Evolutionary conservation across 1,140 invertebrate species (phyloP).

Genomic region (Agrypnia vestita): DNA sequence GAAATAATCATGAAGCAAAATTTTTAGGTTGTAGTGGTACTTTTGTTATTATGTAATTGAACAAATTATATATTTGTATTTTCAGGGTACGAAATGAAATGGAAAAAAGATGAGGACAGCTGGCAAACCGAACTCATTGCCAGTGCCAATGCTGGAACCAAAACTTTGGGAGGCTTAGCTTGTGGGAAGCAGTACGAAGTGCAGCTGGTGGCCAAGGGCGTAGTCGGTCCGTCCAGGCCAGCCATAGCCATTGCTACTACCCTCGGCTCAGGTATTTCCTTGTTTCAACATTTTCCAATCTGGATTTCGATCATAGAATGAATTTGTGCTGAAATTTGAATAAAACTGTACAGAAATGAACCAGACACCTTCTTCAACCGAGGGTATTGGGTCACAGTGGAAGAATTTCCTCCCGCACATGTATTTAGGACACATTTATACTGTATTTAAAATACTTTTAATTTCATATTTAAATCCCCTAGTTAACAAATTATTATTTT

Average conservation of each 20-base stretch:
- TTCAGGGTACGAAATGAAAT: constrained; percentile 53
- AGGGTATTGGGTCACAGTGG: too few species aligned
- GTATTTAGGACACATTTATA: too few species aligned
- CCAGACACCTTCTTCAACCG: too few species aligned
- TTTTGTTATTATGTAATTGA: too few species aligned
- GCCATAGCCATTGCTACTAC: constrained; percentile 49
- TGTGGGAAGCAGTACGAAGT: constrained; percentile 55
- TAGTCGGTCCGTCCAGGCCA: constrained; percentile 50
- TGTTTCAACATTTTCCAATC: neutral
- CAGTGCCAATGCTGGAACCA: constrained; percentile 38
- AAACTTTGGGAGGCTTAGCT: constrained; percentile 40
- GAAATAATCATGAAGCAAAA: too few species aligned
- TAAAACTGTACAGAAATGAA: too few species aligned
- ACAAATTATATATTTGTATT: neutral
- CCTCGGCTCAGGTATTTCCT: constrained; percentile 49
- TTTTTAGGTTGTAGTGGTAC: too few species aligned
- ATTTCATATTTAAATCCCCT: too few species aligned
- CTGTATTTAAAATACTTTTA: too few species aligned
- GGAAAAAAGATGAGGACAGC: constrained; percentile 42
- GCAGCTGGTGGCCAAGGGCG: constrained; percentile 44
- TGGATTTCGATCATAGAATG: neutral
- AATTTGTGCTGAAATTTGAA: too few species aligned
- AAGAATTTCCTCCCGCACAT: too few species aligned
- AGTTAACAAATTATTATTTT: too few species aligned
- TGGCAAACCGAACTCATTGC: constrained; percentile 52